These are phyloP conservation scores for Melinopterus prodromus DNA, from an alignment of 2,888 invertebrate genomes.

Conservation along the genomic window DNA sequence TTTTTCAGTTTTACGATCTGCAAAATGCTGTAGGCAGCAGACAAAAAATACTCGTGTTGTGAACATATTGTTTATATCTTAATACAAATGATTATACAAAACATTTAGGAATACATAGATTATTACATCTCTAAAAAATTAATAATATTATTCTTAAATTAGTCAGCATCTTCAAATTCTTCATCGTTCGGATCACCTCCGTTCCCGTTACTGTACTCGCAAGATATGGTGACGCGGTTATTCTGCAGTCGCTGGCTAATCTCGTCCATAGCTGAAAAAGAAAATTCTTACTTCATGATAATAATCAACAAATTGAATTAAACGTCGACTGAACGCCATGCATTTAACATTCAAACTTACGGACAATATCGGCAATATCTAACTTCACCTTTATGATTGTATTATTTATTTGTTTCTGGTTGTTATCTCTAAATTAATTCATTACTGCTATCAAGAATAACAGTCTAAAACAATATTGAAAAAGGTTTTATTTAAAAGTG, in stretches of 20 bases:
- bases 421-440: no score
- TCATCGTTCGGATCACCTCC: conserved; percentile 60
- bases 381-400: no score
- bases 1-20: no score
- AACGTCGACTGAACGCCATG: background rate
- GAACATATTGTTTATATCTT: conserved; percentile 16
- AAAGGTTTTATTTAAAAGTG: no score
- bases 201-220: conserved; percentile 48
- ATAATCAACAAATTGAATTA: background rate
- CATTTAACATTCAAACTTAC: background rate
- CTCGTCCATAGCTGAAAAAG: conserved; percentile 49
- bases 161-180: conserved; percentile 69
- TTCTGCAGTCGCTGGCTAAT: conserved; percentile 57
- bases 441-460: no score
- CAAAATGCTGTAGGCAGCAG: no score
- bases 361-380: background rate
- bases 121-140: conserved; percentile 24
- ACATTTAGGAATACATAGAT: conserved; percentile 24
- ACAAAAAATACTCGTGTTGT: background rate
- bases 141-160: conserved; percentile 43
- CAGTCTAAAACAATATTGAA: no score
- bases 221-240: conserved; percentile 55
- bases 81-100: conserved; percentile 33
- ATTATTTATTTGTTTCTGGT: no score
- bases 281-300: background rate